Base-by-base conservation (phyloP, 1,140 invertebrate species). In the Pogonomyrmex barbatus region DNA sequence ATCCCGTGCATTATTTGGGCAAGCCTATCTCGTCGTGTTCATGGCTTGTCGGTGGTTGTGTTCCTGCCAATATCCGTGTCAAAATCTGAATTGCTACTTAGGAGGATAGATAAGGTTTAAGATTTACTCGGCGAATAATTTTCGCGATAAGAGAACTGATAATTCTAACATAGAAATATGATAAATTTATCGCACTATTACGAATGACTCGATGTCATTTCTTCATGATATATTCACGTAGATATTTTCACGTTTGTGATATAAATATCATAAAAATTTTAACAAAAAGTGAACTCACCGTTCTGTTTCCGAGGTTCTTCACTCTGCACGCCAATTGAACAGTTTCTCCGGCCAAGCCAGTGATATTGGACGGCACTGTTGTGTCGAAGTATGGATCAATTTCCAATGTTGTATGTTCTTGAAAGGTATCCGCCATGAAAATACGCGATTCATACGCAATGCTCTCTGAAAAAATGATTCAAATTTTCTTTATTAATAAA, bases 341-440 rank as follows among this genome's bases (percentile, higher is more conserved):
- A 2, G 96, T 96, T 88, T 96, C 95, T 2, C 96, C 96, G 2
- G 96, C 96, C 4, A 96, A 95, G 0, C 96, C 96, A 2, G 96
- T 97, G 14, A 96, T 93, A 88, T 96, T 96, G 56, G 94, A 92
- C 2, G 95, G 94, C 24, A 95, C 93, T 0, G 95, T 93, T 4
- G 93, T 94, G 87, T 96, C 96, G 77, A 96, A 96, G 73, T 95
- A 94, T 1, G 96, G 96, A 4, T 95, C 95, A 9, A 92, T 92
- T 14, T 96, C 96, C 0, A 96, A 96, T 8, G 97, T 97, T 2
- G 97, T 97, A 93, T 96, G 95, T 90, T 97, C 97, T 92, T 88
- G 71, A 4, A 75, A 76, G 14, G 12, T 47, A 4, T 76, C 62
- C 47, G 56, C 36, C 39, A 73, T 67, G 12, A 83, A 63, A 45